phyloP scores from a whole-genome alignment of 2,113 vertebrate genomes.

The Poecile atricapillus region DNA sequence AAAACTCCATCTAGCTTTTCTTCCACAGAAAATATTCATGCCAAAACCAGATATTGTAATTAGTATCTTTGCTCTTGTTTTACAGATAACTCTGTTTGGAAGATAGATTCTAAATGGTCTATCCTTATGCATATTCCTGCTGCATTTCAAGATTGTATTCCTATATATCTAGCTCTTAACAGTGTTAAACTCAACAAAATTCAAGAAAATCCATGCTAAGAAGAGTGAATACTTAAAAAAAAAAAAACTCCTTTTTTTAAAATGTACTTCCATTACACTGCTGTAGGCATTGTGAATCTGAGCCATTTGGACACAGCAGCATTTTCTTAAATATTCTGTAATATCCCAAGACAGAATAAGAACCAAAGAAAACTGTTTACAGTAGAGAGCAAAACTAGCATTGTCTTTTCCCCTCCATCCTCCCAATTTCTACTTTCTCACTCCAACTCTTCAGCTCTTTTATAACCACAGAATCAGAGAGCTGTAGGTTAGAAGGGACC shows the following conservation, averaged over 20 bases:
- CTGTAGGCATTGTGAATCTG: background rate
- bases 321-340: background rate
- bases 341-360: background rate
- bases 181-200: background rate
- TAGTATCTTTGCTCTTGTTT: background rate
- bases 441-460: background rate
- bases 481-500: slow-evolving; percentile 14
- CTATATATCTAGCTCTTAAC: background rate
- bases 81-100: background rate
- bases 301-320: background rate
- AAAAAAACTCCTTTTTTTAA: background rate
- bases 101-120: background rate
- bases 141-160: background rate
- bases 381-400: background rate
- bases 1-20: background rate
- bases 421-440: background rate
- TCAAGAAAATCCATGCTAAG: background rate
- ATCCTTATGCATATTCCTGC: background rate
- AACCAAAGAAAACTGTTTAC: background rate
- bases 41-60: background rate
- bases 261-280: background rate
- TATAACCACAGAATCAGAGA: background rate
- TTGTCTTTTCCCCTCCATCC: background rate
- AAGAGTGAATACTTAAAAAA: background rate
- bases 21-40: background rate